phyloP scores from a whole-genome alignment of 1,140 invertebrate species.

The Proctacanthus coquilletti region DNA sequence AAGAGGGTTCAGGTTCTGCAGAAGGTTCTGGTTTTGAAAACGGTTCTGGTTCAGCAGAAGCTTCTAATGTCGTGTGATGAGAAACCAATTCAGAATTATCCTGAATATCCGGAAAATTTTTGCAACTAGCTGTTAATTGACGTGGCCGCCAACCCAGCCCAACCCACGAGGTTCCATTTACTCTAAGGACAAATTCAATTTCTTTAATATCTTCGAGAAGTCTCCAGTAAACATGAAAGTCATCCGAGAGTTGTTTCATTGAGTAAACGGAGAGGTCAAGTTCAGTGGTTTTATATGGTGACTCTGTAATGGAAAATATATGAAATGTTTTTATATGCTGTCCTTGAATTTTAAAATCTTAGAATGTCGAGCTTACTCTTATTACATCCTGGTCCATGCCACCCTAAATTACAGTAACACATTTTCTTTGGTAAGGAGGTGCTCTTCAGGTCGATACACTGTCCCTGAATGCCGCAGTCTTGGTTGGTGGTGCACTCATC shows the following conservation, averaged over 20 bases:
- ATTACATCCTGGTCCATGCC: conserved; percentile 63
- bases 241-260: conserved; percentile 49
- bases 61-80: conserved; percentile 13
- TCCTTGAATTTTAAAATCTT: not conserved
- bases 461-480: conserved; percentile 72
- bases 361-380: conserved; percentile 49
- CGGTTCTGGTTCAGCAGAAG: conserved; percentile 22
- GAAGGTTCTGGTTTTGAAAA: conserved; percentile 19
- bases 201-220: conserved; percentile 63
- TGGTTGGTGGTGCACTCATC: conserved; percentile 68
- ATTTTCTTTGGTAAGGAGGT: conserved; percentile 65
- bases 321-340: not conserved
- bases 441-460: conserved; percentile 63
- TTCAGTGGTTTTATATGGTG: conserved; percentile 43
- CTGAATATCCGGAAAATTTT: conserved; percentile 54
- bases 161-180: conserved; percentile 73
- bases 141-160: conserved; percentile 70
- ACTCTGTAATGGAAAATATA: conserved; percentile 34
- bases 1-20: conserved; percentile 13
- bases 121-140: conserved; percentile 51
- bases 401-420: conserved; percentile 80
- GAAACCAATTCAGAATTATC: conserved; percentile 30
- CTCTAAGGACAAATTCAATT: conserved; percentile 68
- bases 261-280: conserved; percentile 52
- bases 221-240: conserved; percentile 68